Conservation (phyloP, 2,888 invertebrate species). For the Metellina segmentata region DNA sequence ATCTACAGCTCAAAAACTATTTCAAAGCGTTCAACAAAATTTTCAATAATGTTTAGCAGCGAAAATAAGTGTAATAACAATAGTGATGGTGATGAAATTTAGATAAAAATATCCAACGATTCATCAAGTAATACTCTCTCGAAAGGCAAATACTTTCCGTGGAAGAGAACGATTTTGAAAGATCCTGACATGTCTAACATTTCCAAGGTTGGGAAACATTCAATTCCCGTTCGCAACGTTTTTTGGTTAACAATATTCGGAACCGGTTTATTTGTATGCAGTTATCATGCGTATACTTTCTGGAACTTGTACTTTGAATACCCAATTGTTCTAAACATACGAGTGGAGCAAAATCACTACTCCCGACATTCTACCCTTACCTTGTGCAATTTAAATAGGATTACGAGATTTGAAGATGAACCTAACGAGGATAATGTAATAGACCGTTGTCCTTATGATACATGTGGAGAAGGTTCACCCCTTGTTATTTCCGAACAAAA, state of each 20-base stretch:
- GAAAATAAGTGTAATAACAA: too few species aligned
- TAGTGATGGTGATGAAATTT: too few species aligned
- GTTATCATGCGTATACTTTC: constrained; percentile 11
- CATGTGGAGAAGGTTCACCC: background rate
- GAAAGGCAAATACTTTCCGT: background rate
- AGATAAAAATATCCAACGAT: too few species aligned
- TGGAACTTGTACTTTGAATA: constrained; percentile 21
- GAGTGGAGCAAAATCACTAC: background rate
- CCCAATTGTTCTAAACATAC: constrained; percentile 2
- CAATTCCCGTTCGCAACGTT: background rate
- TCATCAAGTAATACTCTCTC: background rate
- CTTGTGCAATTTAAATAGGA: constrained; percentile 61
- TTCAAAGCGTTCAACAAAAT: too few species aligned
- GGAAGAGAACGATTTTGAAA: background rate
- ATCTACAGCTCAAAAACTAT: too few species aligned
- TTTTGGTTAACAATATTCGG: background rate
- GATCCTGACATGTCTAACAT: background rate
- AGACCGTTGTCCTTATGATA: too few species aligned
- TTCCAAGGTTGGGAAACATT: background rate
- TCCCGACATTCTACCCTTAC: constrained; percentile 54
- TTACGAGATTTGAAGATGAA: too few species aligned
- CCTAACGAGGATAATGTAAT: too few species aligned
- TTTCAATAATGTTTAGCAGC: too few species aligned
- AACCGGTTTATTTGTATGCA: background rate
- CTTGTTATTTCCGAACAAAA: constrained; percentile 25